Evolutionary conservation across 1,140 invertebrate genomes (phyloP).

Genomic region (Drosophila dunni): DNA sequence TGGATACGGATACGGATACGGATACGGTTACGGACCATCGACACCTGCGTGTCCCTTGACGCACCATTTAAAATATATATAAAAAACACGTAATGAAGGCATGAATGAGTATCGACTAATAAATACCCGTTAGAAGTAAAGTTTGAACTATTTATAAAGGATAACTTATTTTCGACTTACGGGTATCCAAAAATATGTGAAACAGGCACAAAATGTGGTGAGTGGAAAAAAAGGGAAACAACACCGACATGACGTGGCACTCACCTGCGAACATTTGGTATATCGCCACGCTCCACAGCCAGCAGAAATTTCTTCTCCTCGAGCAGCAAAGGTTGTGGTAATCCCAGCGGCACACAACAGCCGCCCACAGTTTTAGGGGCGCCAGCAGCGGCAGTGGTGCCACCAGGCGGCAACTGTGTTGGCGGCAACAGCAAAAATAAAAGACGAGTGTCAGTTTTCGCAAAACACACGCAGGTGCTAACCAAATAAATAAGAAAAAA

Average conservation of each 20-base stretch:
- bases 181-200: constrained; percentile 7
- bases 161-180: too few relatives aligned
- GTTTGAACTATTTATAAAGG: too few relatives aligned
- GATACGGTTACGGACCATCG: constrained; percentile 47
- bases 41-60: constrained; percentile 56
- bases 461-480: constrained; percentile 37
- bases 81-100: too few relatives aligned
- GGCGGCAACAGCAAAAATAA: constrained; percentile 28
- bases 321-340: constrained; percentile 89
- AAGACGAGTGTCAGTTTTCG: constrained; percentile 30
- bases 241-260: constrained; percentile 31
- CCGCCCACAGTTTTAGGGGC: constrained; percentile 69
- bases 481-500: constrained; percentile 76
- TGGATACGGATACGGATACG: constrained; percentile 22
- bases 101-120: too few relatives aligned
- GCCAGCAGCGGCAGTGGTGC: constrained; percentile 47
- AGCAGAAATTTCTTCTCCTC: constrained; percentile 94
- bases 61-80: constrained; percentile 49
- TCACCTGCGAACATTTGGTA: constrained; percentile 91
- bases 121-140: too few relatives aligned
- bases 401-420: constrained; percentile 60
- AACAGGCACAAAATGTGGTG: constrained; percentile 28
- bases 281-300: constrained; percentile 93
- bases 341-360: constrained; percentile 86
- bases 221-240: constrained; percentile 1